A percentile compares a stretch with the other conserved stretches of the same genome.
Evolutionary conservation across 2,113 vertebrate genomes (phyloP).

Genomic region (Carassius auratus): DNA sequence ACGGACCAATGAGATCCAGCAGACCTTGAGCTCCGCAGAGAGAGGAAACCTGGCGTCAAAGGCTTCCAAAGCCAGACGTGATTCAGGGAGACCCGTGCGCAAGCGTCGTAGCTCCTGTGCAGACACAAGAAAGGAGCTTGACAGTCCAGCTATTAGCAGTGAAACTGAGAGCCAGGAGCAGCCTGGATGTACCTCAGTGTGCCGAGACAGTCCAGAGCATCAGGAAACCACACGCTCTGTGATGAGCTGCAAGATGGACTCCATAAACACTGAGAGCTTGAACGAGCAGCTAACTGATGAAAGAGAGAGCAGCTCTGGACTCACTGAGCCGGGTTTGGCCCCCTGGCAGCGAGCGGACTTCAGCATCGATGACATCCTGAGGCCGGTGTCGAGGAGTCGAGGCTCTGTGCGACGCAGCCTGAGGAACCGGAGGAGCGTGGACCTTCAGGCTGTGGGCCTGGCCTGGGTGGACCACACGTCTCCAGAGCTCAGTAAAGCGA

Average conservation of each 20-base stretch:
- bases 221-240: not conserved
- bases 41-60: not conserved
- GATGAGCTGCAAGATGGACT: not conserved
- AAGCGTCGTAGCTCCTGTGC: not conserved
- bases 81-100: not conserved
- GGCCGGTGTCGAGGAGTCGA: slow-evolving; percentile 61
- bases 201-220: not conserved
- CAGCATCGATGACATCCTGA: slow-evolving; percentile 75
- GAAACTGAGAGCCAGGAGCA: slow-evolving; percentile 9
- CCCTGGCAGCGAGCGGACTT: slow-evolving; percentile 72
- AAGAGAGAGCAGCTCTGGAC: not conserved
- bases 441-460: slow-evolving; percentile 59
- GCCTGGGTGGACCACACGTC: slow-evolving; percentile 73
- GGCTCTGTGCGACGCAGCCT: slow-evolving; percentile 76
- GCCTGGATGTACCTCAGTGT: not conserved
- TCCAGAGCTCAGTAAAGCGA: slow-evolving; percentile 45
- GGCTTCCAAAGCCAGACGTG: not conserved
- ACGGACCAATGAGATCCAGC: not conserved
- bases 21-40: not conserved
- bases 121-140: not conserved
- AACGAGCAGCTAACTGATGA: not conserved
- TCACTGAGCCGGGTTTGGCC: not conserved
- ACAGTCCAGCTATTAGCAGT: not conserved
- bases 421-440: slow-evolving; percentile 64
- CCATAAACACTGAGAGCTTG: not conserved